Evolutionary conservation across 2,888 invertebrate genomes (phyloP).

Genomic region (Entomobrya multifasciata): DNA sequence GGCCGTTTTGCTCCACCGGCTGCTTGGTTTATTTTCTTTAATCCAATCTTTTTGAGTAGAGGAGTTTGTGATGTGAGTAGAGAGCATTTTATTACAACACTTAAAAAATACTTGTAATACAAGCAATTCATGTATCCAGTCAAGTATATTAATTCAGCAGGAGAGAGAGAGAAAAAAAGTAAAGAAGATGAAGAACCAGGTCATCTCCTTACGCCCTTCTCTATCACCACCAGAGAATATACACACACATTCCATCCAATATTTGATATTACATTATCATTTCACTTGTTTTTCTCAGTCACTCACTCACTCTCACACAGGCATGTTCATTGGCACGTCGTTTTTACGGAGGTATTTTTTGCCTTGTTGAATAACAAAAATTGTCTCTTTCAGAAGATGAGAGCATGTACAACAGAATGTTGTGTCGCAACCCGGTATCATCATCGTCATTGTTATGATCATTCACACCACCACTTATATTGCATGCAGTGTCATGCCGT

Average conservation of each 20-base stretch:
- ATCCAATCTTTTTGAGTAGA: slow-evolving; percentile 46
- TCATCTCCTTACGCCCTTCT: not conserved
- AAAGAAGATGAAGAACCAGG: slow-evolving; percentile 26
- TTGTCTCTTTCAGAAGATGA: not conserved
- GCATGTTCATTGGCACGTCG: too few relatives aligned
- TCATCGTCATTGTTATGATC: slow-evolving; percentile 9
- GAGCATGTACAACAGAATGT: not conserved
- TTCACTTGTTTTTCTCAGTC: not conserved
- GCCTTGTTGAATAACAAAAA: slow-evolving; percentile 24
- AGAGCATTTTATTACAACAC: slow-evolving; percentile 38
- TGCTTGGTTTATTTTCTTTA: slow-evolving; percentile 37
- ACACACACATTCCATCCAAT: not conserved
- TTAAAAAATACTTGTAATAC: slow-evolving; percentile 57
- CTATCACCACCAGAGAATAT: not conserved
- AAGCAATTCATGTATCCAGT: slow-evolving; percentile 32
- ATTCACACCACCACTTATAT: not conserved
- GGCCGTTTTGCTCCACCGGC: not conserved
- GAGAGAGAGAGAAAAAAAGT: too few relatives aligned
- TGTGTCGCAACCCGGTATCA: slow-evolving; percentile 41
- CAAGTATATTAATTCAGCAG: slow-evolving; percentile 51
- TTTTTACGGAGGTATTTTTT: not conserved
- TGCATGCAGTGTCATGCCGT: not conserved
- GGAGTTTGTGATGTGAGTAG: not conserved
- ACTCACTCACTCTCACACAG: too few relatives aligned
- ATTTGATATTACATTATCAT: slow-evolving; percentile 19